These are phyloP conservation scores for Odontomyia ornata DNA, from an alignment of 2,888 invertebrate genomes.

Conservation along the genomic window DNA sequence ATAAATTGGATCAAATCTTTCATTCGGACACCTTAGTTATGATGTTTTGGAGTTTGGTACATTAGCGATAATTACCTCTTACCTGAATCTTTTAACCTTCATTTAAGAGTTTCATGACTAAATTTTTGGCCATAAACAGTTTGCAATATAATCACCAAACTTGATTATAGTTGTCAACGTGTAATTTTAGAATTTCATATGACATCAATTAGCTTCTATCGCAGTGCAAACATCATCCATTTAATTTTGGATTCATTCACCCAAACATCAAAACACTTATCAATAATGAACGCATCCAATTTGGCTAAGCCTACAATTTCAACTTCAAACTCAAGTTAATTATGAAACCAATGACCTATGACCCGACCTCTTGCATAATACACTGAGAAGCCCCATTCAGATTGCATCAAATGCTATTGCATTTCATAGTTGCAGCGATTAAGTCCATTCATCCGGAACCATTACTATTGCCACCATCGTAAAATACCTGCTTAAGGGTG, in stretches of 20 bases:
- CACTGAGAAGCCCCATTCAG: background rate
- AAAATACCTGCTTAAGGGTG: background rate
- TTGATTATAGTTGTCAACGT: background rate
- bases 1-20: too few species aligned
- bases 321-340: background rate
- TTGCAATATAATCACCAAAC: too few species aligned
- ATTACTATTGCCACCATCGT: background rate
- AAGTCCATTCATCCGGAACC: background rate
- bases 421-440: background rate
- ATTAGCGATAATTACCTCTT: too few species aligned
- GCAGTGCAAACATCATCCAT: background rate
- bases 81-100: too few species aligned
- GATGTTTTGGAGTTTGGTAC: too few species aligned
- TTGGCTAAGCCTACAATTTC: background rate
- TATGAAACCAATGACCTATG: conserved; percentile 32
- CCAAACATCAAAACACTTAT: conserved; percentile 5
- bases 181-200: conserved; percentile 16
- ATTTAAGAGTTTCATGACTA: too few species aligned
- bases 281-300: conserved; percentile 20
- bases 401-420: background rate
- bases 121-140: too few species aligned
- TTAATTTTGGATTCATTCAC: conserved; percentile 13
- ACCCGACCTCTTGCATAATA: conserved; percentile 2
- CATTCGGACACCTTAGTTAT: too few species aligned
- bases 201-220: conserved; percentile 17